Percentiles rank a stretch among this genome's conserved stretches.
These are phyloP conservation scores for Zeugodacus cucurbitae DNA, from an alignment of 1,140 invertebrate species.

Conservation along the genomic window DNA sequence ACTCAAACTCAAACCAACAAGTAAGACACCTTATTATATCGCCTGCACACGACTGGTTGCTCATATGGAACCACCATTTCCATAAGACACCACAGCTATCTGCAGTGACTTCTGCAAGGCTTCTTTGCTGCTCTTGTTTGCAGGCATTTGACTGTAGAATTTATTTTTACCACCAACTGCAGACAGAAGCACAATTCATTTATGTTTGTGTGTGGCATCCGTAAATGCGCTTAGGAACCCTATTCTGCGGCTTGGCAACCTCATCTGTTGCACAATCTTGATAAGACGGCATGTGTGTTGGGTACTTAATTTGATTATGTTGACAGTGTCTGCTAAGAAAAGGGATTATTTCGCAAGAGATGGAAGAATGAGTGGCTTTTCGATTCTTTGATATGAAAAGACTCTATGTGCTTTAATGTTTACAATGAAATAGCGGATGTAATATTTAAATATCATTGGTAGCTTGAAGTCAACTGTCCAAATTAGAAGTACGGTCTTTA, in stretches of 20 bases:
- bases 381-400: no score
- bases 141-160: neutral
- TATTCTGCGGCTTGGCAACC: neutral
- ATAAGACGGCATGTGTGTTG: neutral
- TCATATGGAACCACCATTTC: neutral
- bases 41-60: neutral
- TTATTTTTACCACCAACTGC: neutral
- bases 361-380: neutral
- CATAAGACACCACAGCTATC: neutral
- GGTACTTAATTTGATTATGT: slow-evolving; percentile 15
- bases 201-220: neutral
- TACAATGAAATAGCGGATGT: no score
- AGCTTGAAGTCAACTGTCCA: no score
- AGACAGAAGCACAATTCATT: neutral
- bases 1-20: neutral
- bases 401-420: no score
- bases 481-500: no score
- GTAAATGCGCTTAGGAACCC: neutral
- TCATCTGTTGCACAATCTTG: slow-evolving; percentile 22
- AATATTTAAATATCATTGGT: no score
- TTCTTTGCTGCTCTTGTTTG: neutral
- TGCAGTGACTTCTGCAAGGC: neutral
- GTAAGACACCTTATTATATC: neutral
- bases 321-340: neutral
- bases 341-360: neutral